A percentile compares a stretch with the other conserved stretches of the same genome.
phyloP scores from a whole-genome alignment of 2,888 invertebrate genomes.

The Phengaris arion region DNA sequence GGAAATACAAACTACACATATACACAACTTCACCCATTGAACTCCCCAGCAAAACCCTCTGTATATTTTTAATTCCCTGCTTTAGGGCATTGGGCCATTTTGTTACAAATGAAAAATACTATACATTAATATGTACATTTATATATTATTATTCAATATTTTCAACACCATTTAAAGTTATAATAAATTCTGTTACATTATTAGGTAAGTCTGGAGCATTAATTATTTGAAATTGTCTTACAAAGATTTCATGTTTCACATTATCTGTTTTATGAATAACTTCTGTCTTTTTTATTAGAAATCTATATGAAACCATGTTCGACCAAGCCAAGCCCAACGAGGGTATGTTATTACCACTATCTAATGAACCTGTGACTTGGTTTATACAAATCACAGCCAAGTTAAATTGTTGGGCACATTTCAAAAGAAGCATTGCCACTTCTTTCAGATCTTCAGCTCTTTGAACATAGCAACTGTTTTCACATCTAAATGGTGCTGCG shows the following conservation, averaged over 20 bases:
- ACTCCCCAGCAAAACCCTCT: no score
- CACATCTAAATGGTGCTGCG: slow-evolving; percentile 70
- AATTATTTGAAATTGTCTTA: slow-evolving; percentile 55
- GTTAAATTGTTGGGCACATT: slow-evolving; percentile 56
- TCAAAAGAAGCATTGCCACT: slow-evolving; percentile 54
- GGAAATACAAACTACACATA: no score
- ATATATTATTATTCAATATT: slow-evolving; percentile 34
- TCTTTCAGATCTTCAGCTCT: slow-evolving; percentile 71
- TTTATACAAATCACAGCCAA: slow-evolving; percentile 66
- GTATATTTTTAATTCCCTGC: no score
- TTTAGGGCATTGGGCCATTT: no score
- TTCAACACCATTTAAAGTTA: slow-evolving; percentile 53
- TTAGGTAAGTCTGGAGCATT: slow-evolving; percentile 64
- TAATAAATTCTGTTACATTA: slow-evolving; percentile 48
- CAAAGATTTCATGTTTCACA: slow-evolving; percentile 39
- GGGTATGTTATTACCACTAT: slow-evolving; percentile 54
- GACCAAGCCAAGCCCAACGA: slow-evolving; percentile 72
- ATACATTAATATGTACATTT: neutral
- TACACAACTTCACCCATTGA: no score
- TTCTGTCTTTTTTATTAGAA: slow-evolving; percentile 50
- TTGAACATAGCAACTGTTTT: slow-evolving; percentile 62
- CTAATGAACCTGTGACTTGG: slow-evolving; percentile 65
- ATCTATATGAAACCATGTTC: slow-evolving; percentile 65
- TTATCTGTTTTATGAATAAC: slow-evolving; percentile 32
- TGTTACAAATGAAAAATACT: no score